Evolutionary conservation across 2,888 invertebrate species (phyloP).

Genomic region (Perdita meconis): DNA sequence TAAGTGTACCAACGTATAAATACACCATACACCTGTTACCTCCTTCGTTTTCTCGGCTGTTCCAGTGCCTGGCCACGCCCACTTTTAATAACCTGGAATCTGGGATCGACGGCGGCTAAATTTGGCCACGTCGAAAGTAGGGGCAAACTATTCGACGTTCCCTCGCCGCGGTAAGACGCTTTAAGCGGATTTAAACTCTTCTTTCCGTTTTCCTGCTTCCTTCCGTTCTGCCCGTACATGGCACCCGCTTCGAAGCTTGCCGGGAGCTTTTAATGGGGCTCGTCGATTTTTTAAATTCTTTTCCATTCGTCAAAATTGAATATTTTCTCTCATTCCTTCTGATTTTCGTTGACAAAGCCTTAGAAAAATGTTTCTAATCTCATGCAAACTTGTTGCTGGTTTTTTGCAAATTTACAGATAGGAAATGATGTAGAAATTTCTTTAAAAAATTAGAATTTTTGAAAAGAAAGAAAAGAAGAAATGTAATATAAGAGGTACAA

Average conservation of each 20-base stretch:
- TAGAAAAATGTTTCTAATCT: too few relatives aligned
- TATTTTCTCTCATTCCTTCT: too few relatives aligned
- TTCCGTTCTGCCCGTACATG: constrained; percentile 55
- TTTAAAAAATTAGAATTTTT: too few relatives aligned
- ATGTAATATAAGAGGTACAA: too few relatives aligned
- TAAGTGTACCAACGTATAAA: constrained; percentile 76
- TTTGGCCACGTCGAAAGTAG: constrained; percentile 70
- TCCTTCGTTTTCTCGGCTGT: constrained; percentile 68
- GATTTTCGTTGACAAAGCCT: too few relatives aligned
- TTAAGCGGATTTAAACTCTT: constrained; percentile 33
- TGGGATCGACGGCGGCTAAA: constrained; percentile 79
- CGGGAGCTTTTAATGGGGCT: constrained; percentile 53
- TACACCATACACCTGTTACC: constrained; percentile 81
- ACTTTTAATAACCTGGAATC: constrained; percentile 84
- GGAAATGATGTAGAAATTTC: too few relatives aligned
- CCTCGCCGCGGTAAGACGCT: constrained; percentile 15
- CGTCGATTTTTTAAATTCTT: too few relatives aligned
- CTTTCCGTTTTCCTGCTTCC: constrained; percentile 22
- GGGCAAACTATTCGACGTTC: constrained; percentile 44
- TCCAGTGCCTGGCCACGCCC: constrained; percentile 74
- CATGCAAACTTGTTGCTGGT: too few relatives aligned
- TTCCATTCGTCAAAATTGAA: too few relatives aligned
- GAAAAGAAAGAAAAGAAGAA: too few relatives aligned
- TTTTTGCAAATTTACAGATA: too few relatives aligned
- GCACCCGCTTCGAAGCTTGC: too few relatives aligned